Evolutionary conservation across 2,113 vertebrate species (phyloP), one percentile per base, ranked within the genome.

Genomic region (Stegastes partitus): DNA sequence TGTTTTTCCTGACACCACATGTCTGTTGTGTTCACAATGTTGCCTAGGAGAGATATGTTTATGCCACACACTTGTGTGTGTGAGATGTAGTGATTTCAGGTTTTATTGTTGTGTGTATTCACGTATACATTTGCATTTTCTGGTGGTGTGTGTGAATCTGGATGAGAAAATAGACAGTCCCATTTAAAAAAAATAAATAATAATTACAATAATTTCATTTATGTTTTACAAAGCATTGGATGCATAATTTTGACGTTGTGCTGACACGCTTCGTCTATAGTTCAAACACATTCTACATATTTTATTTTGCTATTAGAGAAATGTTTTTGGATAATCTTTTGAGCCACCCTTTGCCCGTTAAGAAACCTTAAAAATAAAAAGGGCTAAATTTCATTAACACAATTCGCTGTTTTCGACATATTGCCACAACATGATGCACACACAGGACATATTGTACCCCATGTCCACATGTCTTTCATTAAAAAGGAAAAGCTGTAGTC

Each of bases 251-350:
- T 50, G 25, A 54, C 10, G 22, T 21, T 2, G 1, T 61, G 16
- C 55, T 47, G 11, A 25, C 0, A 26, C 6, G 31, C 19, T 37
- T 74, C 2, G 3, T 65, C 22, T 51, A 61, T 26, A 49, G 64
- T 77, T 71, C 5, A 69, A 18, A 54, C 28, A 54, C 6, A 1
- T 4, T 5, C 62, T 81, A 1, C 56, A 73, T 70, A 49, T 81
- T 74, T 72, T 7, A 70, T 56, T 68, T 23, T 12, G 15, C 26
- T 42, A 3, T 21, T 11, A 68, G 53, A 28, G 7, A 47, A 0
- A 19, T 45, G 47, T 25, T 75, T 25, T 75, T 25, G 8, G n/a
- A 3, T 42, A 2, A 67, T 23, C 44, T 42, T 50, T 45, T 57
- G 18, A 72, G 12, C 25, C 12, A 11, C 22, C 2, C 56, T 55